Evolutionary conservation across 2,113 vertebrate genomes (phyloP).

Genomic region (Coracopsis vasa): DNA sequence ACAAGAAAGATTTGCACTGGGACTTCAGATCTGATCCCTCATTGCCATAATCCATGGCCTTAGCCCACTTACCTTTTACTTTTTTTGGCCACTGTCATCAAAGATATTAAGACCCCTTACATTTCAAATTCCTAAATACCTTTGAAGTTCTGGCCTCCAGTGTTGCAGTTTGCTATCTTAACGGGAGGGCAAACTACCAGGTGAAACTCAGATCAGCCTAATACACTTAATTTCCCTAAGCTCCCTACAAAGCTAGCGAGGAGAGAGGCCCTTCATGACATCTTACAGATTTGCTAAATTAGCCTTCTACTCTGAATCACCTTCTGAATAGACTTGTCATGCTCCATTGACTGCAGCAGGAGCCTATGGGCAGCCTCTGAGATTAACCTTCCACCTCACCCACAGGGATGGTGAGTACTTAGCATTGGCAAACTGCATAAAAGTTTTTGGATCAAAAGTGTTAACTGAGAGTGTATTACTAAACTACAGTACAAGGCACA

Average conservation of each 20-base stretch:
- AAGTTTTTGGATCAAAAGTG: background rate
- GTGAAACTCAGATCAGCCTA: background rate
- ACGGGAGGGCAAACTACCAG: background rate
- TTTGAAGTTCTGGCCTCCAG: background rate
- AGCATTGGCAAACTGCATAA: background rate
- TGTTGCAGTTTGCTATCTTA: background rate
- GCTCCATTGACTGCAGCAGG: background rate
- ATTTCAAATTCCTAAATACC: background rate
- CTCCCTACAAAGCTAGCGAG: background rate
- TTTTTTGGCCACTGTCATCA: background rate
- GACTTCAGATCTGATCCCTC: background rate
- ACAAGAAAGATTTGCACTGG: background rate
- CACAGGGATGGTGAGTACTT: background rate
- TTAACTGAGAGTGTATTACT: background rate
- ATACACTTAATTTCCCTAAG: constrained; percentile 16
- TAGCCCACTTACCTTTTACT: background rate
- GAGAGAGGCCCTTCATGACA: background rate
- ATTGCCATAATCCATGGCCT: fast-evolving
- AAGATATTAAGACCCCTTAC: background rate
- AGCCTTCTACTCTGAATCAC: background rate
- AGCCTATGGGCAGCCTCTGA: background rate
- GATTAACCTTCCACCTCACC: constrained; percentile 4
- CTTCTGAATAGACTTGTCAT: constrained; percentile 26
- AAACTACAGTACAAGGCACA: background rate
- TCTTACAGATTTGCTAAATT: constrained; percentile 7